Evolutionary conservation across 2,113 vertebrate genomes (phyloP).

Genomic region (Neopipo cinnamomea): DNA sequence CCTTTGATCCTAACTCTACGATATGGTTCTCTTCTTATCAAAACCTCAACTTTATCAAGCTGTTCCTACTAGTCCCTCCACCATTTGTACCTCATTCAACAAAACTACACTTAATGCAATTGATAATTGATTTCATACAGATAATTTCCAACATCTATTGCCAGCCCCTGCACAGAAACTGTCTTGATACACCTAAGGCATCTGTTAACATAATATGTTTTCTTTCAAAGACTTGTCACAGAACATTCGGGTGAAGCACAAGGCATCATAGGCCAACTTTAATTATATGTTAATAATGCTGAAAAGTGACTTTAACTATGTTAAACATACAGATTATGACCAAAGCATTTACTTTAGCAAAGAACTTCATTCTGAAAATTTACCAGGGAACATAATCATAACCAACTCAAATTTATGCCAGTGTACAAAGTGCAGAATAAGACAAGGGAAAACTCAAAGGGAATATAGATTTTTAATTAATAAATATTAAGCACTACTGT

Average conservation of each 20-base stretch:
- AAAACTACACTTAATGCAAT: not conserved
- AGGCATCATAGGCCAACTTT: not conserved
- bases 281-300: not conserved
- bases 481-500: not conserved
- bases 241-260: not conserved
- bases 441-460: not conserved
- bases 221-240: not conserved
- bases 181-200: not conserved
- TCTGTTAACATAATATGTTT: not conserved
- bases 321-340: not conserved
- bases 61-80: not conserved
- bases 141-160: not conserved
- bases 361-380: not conserved
- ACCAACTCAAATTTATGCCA: not conserved
- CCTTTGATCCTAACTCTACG: not conserved
- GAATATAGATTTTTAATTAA: slow-evolving; percentile 29
- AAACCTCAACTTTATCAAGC: not conserved
- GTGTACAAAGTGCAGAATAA: not conserved
- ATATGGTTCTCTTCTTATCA: not conserved
- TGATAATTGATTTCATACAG: not conserved
- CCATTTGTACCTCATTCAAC: not conserved
- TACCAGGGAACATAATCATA: not conserved
- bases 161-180: not conserved
- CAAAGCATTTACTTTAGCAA: not conserved
- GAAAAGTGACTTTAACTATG: not conserved